phyloP scores from a whole-genome alignment of 2,888 invertebrate genomes.

The Lithosia quadra region DNA sequence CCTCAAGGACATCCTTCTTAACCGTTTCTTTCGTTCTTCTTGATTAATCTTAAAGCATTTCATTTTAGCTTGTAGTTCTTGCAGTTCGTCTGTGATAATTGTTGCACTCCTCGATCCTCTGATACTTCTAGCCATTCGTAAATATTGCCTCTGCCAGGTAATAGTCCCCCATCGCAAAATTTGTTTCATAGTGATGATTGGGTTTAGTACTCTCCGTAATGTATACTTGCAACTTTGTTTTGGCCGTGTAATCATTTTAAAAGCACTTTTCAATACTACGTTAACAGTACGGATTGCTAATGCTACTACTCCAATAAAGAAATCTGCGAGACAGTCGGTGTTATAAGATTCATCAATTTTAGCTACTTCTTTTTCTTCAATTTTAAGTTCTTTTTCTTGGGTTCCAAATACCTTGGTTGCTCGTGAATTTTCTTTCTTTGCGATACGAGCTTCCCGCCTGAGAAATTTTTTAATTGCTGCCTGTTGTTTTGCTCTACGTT shows the following conservation, averaged over 20 bases:
- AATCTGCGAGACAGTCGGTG: not conserved
- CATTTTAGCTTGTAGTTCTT: not conserved
- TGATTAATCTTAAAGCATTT: not conserved
- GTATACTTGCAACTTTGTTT: not conserved
- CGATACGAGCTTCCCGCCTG: constrained; percentile 3
- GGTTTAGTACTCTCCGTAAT: not conserved
- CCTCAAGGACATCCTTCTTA: not conserved
- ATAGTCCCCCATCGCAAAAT: constrained; percentile 1
- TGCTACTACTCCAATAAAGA: not conserved
- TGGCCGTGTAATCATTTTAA: constrained; percentile 1
- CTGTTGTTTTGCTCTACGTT: not conserved
- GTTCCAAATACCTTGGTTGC: not conserved
- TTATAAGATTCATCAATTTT: not conserved
- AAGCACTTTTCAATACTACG: not conserved
- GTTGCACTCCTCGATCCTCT: not conserved
- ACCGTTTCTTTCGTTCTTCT: not conserved
- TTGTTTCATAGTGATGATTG: not conserved
- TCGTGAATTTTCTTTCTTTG: not conserved
- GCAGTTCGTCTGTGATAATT: constrained; percentile 3
- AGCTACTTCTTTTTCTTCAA: not conserved
- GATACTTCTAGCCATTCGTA: constrained; percentile 1
- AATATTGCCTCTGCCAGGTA: not conserved
- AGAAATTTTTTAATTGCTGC: not conserved
- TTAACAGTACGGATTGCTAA: not conserved
- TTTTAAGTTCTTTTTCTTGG: constrained; percentile 7